Conservation (phyloP, 2,113 vertebrate genomes). For the Axis porcinus region DNA sequence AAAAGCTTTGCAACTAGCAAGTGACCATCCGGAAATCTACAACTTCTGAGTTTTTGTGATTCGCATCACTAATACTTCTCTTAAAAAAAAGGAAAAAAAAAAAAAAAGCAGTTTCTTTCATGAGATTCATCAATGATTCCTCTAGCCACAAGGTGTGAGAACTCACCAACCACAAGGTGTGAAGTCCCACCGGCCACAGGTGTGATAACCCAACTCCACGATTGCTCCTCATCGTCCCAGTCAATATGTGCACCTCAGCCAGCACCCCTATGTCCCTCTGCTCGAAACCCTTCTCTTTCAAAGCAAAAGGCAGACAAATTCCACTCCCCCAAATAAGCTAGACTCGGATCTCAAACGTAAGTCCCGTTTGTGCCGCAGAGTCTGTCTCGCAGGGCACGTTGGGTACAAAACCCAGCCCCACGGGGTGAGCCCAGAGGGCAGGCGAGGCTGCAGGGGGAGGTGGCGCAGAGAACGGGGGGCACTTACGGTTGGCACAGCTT, state of each 20-base stretch:
- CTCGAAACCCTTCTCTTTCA: not conserved
- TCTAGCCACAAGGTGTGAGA: not conserved
- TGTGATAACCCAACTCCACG: not conserved
- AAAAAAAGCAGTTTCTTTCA: not conserved
- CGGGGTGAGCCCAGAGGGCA: not conserved
- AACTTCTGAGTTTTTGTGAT: not conserved
- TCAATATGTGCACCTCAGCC: not conserved
- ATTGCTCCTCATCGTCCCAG: not conserved
- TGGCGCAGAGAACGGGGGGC: not conserved
- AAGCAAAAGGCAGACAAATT: not conserved
- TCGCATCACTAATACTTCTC: not conserved
- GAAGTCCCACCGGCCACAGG: not conserved
- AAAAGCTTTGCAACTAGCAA: not conserved
- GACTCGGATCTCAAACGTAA: not conserved
- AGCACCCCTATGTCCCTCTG: fast-evolving
- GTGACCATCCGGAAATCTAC: not conserved
- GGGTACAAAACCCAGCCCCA: fast-evolving
- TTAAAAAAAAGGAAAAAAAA: fast-evolving
- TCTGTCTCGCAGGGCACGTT: fast-evolving
- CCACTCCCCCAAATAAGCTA: not conserved
- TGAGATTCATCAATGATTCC: not conserved
- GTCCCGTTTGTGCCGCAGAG: not conserved
- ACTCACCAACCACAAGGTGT: not conserved
- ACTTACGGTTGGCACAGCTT: slow-evolving; percentile 99
- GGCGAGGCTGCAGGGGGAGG: fast-evolving